Conservation (phyloP, 2,888 invertebrate species). For the Rhyacophila evoluta region DNA sequence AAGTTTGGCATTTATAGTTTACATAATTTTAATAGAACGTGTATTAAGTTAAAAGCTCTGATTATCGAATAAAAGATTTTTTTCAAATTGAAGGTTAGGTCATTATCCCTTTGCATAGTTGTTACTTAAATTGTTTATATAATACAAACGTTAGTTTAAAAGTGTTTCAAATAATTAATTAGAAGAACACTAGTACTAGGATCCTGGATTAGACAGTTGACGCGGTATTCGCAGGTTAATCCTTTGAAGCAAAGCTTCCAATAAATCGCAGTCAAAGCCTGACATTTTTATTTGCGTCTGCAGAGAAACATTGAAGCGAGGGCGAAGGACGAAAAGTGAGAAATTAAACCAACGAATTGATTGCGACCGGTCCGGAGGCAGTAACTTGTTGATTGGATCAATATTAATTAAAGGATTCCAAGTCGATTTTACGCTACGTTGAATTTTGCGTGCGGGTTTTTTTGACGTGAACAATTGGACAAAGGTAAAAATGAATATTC, state of each 20-base stretch:
- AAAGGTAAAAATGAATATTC: background rate
- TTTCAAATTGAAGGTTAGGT: no score
- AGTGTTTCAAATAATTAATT: no score
- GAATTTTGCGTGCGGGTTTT: background rate
- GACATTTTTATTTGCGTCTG: slow-evolving; percentile 14
- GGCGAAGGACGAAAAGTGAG: background rate
- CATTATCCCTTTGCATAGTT: no score
- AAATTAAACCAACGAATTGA: slow-evolving; percentile 26
- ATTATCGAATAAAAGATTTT: no score
- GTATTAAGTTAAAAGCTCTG: no score
- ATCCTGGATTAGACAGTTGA: no score
- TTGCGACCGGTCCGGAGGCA: slow-evolving; percentile 28
- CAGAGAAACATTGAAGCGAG: background rate
- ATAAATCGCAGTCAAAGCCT: background rate
- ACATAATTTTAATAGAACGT: no score
- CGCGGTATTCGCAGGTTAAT: background rate
- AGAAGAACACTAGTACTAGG: no score
- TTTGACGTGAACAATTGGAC: background rate
- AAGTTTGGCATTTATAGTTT: no score
- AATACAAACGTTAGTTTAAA: no score
- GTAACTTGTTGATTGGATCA: slow-evolving; percentile 40
- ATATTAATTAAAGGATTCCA: slow-evolving; percentile 43
- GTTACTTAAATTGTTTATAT: no score
- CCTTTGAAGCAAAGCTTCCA: background rate
- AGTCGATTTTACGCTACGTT: slow-evolving; percentile 38